Evolutionary conservation across 2,888 invertebrate species (phyloP).

Genomic region (Cataglyphis cursor): DNA sequence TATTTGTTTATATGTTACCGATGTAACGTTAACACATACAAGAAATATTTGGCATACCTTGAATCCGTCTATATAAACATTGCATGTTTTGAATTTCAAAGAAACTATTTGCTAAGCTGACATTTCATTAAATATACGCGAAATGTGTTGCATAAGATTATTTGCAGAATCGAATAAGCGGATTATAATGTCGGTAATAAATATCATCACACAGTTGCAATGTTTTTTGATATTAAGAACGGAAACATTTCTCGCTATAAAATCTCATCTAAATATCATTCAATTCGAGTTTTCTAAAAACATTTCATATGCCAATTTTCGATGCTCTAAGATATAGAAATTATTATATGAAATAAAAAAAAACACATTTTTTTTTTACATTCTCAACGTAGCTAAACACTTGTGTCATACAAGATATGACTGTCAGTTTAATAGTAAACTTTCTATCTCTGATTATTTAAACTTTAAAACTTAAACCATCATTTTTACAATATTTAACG

Average conservation of each 20-base stretch:
- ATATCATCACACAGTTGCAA: conserved; percentile 60
- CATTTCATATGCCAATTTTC: neutral
- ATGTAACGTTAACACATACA: conserved; percentile 20
- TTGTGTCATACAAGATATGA: neutral
- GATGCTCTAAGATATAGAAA: neutral
- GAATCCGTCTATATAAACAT: conserved; percentile 1
- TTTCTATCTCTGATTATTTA: neutral
- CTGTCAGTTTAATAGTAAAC: neutral
- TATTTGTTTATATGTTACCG: neutral
- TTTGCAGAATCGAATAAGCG: conserved; percentile 67
- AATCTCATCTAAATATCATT: neutral
- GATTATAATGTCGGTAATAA: conserved; percentile 69
- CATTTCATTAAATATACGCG: conserved; percentile 36
- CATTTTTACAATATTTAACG: conserved; percentile 1
- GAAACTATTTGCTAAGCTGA: conserved; percentile 20
- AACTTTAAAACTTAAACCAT: neutral
- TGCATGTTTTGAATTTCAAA: conserved; percentile 12
- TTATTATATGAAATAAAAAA: neutral
- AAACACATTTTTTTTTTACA: neutral
- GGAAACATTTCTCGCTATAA: conserved; percentile 17
- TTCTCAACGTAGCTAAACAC: neutral
- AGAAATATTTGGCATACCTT: conserved; percentile 3
- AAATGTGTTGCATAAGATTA: conserved; percentile 72
- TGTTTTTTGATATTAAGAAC: neutral
- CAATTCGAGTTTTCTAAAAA: conserved; percentile 4